These are phyloP conservation scores for Netelia melanura DNA, from an alignment of 2,888 invertebrate genomes.

Conservation along the genomic window DNA sequence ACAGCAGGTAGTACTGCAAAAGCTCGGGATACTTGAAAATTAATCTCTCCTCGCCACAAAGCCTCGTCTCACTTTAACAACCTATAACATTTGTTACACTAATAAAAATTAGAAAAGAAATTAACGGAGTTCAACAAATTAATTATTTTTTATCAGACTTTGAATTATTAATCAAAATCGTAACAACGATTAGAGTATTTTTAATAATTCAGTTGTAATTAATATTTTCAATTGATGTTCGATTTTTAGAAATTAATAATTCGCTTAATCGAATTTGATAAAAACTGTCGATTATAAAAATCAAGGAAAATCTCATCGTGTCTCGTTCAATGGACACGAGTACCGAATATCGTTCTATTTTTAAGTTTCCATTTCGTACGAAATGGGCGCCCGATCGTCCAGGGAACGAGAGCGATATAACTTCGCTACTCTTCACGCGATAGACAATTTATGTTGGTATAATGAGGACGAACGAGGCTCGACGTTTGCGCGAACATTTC, in stretches of 20 bases:
- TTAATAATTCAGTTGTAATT: neutral
- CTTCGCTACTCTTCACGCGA: neutral
- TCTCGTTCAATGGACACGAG: neutral
- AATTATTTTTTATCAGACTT: neutral
- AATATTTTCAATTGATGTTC: neutral
- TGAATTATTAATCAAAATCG: neutral
- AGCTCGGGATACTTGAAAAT: conserved; percentile 43
- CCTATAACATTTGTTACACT: conserved; percentile 5
- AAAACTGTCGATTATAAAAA: neutral
- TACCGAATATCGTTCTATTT: neutral
- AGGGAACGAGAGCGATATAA: neutral
- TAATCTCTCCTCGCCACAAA: conserved; percentile 57
- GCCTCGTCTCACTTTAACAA: conserved; percentile 24
- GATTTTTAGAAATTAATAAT: neutral
- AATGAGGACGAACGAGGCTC: conserved; percentile 38
- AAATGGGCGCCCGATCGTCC: neutral
- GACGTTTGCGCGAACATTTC: conserved; percentile 60
- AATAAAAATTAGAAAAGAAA: conserved; percentile 13
- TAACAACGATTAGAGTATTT: neutral
- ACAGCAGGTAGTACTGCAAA: conserved; percentile 65
- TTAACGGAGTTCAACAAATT: neutral
- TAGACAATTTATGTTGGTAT: conserved; percentile 11
- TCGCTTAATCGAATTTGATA: neutral
- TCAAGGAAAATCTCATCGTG: no score
- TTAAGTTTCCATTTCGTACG: neutral